A percentile compares a stretch with the other conserved stretches of the same genome.
Evolutionary conservation across 1,140 invertebrate species (phyloP).

Genomic region (Pteromalus puparum): DNA sequence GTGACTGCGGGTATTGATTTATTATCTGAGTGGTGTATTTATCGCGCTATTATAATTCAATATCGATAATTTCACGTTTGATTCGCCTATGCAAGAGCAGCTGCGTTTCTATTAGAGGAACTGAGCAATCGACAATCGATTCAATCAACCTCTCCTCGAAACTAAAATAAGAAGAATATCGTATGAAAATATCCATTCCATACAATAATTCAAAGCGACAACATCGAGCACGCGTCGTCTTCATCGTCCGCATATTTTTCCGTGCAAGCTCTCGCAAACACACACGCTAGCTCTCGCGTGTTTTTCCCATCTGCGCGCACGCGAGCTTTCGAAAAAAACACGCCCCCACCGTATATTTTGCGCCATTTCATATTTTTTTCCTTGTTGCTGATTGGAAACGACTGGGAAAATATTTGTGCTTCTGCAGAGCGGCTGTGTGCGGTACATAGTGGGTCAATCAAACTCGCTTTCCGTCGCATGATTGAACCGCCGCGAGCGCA

Average conservation of each 20-base stretch:
- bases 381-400: conserved; percentile 28
- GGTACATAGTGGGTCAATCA: conserved; percentile 35
- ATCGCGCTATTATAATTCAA: not conserved
- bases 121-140: no score
- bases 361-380: no score
- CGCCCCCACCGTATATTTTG: no score
- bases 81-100: no score
- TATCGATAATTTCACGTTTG: not conserved
- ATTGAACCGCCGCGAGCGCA: conserved; percentile 39
- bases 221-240: no score
- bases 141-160: not conserved
- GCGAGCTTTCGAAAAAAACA: no score
- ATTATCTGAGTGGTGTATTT: not conserved
- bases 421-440: not conserved
- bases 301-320: no score
- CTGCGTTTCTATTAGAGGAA: no score
- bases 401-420: conserved; percentile 31
- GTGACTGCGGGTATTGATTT: not conserved
- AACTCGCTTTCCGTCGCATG: conserved; percentile 21
- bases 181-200: not conserved
- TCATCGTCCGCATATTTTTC: no score
- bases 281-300: no score
- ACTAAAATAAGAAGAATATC: not conserved
- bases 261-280: no score
- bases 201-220: no score